These are phyloP conservation scores for Drosophila formosana DNA, from an alignment of 2,888 invertebrate genomes.

Conservation along the genomic window DNA sequence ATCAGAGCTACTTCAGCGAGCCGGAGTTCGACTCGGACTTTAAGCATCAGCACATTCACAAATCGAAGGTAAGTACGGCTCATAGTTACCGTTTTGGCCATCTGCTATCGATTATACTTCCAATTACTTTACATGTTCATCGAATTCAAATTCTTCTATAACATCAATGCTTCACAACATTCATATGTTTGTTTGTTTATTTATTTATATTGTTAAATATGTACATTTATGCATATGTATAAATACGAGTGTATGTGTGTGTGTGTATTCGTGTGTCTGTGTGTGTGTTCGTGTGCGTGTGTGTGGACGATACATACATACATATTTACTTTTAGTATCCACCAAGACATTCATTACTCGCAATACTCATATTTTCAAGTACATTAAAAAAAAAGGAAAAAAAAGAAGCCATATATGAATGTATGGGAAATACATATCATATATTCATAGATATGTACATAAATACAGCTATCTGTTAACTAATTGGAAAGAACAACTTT, in stretches of 20 bases:
- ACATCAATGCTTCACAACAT: no score
- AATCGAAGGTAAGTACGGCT: slow-evolving; percentile 90
- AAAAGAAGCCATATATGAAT: slow-evolving; percentile 1
- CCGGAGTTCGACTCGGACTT: slow-evolving; percentile 97
- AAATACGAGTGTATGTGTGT: slow-evolving; percentile 8
- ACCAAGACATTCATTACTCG: slow-evolving; percentile 9
- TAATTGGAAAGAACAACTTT: no score
- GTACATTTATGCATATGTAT: slow-evolving; percentile 38
- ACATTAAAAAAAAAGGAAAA: slow-evolving; percentile 30
- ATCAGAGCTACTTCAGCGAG: slow-evolving; percentile 94
- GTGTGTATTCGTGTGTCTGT: neutral
- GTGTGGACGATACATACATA: neutral
- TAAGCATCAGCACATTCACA: slow-evolving; percentile 96
- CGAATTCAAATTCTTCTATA: no score
- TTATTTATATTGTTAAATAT: slow-evolving; percentile 45
- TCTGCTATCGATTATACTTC: no score
- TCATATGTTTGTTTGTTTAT: slow-evolving; percentile 62
- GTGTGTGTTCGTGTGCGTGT: neutral
- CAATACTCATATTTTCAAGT: slow-evolving; percentile 31
- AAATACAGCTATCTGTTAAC: neutral
- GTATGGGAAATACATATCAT: slow-evolving; percentile 2
- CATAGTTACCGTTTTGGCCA: no score
- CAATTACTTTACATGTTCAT: no score
- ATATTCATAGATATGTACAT: slow-evolving; percentile 21
- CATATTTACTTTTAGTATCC: neutral